Conservation (phyloP, 2,113 vertebrate genomes). For the Varanus salvator region DNA sequence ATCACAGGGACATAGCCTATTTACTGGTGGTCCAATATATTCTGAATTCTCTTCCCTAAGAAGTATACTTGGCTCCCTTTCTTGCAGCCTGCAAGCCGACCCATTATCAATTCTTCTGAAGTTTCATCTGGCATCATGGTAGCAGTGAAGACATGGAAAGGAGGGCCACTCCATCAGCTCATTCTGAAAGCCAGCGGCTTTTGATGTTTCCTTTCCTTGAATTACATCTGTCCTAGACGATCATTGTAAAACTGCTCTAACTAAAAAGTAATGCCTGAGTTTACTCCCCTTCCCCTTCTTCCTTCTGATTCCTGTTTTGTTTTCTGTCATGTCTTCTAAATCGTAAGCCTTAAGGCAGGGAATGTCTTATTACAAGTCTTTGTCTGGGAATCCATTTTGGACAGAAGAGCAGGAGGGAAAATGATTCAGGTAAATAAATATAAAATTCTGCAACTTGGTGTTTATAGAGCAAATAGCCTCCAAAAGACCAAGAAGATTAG, state of each 20-base stretch:
- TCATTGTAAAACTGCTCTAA: neutral
- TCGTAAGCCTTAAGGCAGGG: neutral
- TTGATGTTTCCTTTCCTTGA: neutral
- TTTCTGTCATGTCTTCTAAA: neutral
- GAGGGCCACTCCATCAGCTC: neutral
- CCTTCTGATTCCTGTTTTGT: neutral
- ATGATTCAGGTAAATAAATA: neutral
- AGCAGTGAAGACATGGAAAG: neutral
- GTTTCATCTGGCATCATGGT: too few relatives aligned
- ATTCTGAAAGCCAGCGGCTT: too few relatives aligned
- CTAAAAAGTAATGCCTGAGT: neutral
- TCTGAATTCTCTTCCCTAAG: neutral
- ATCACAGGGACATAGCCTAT: neutral
- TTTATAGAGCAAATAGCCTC: neutral
- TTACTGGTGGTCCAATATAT: neutral
- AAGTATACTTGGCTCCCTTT: neutral
- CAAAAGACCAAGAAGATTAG: slow-evolving; percentile 19
- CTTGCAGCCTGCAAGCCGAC: neutral
- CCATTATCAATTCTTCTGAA: too few relatives aligned
- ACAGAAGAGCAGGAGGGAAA: neutral
- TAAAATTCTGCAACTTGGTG: neutral
- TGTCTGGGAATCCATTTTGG: neutral
- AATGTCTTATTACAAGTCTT: too few relatives aligned
- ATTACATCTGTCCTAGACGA: neutral
- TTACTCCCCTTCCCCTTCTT: neutral